Evolutionary conservation across 2,797 vertebrate genomes (phyloP), one percentile per base, ranked within the genome.

Genomic region (Graptemys geographica): DNA sequence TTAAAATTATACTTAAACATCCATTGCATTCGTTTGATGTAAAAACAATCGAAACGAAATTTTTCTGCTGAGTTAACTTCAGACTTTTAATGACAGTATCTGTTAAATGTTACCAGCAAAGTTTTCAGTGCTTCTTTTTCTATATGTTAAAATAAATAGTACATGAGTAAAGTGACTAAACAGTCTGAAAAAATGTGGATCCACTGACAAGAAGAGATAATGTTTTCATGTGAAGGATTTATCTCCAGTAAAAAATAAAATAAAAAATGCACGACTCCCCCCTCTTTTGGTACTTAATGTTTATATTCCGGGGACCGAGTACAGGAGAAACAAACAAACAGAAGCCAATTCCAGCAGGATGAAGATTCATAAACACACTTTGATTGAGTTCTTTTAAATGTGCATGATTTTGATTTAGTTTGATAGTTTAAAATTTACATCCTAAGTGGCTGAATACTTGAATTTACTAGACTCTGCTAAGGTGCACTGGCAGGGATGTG

Each of bases 381-480:
- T 62, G 74, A 95, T 16, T 93, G 62, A 86, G n/a, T 15, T 74
- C 25, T 78, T 86, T 90, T 88, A 93, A 90, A 96, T 92, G 89
- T 84, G 72, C 47, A 37, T 11, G 0, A 33, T 31, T 96, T 79
- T 52, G 18, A 93, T 90, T 94, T 79, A 9, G 53, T 92, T 65
- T 83, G 90, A 93, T 91, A 93, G 90, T 82, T 90, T 56, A 5
- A 94, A 90, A 52, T 83, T 72, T 74, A 78, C 41, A 37, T 28
- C 56, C 89, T 81, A 74, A 90, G 87, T 65, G 95, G 33, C 27
- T 12, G 81, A 89, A 87, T 1, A 10, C 8, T 1, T 1, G 27
- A 86, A 37, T 11, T 62, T 6, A 79, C 25, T 87, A 74, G 44
- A 5, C 83, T 87, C 31, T 65, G 41, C 76, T 11, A 87, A 79